Base-by-base conservation (phyloP, 2,888 invertebrate species). In the Stegophylla sp. region DNA sequence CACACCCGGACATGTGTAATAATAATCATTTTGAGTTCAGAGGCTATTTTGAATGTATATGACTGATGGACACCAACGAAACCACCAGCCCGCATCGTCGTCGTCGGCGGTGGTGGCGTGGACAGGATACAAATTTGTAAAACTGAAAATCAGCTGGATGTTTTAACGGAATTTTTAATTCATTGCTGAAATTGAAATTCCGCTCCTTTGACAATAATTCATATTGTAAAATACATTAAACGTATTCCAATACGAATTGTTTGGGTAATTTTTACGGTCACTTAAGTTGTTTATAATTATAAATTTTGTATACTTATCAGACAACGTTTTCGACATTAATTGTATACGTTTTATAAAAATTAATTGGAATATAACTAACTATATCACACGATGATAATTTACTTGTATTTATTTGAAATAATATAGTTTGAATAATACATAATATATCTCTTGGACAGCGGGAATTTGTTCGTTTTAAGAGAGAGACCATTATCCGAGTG, bases 391-490 rank as follows among this genome's bases (percentile, higher is more conserved):
- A 10, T 56, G 10, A 56, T 12, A 12, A 56, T 23, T 12, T 20
- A 56, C 23, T 7, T n/a, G 4, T 53, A 53, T 53, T n/a, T 53
- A 56, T 0, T 56, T 10, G 3, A 23, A 56, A 56, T 1, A 20
- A 23, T 7, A 56, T 7, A 56, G 12, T 20, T 56, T 23, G n/a
- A 23, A 56, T 12, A 12, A 3, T 23, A 23, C 10, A 56, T 56
- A 56, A 20, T 20, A 10, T 3, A 23, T 56, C 10, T n/a, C n/a
- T 59, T 17, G 13, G n/a, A 3, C 34, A 7, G 7, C 34, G 34
- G 20, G 43, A 61, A 73, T 73, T 73, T 28, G 53, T 53, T 34
- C 15, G 20, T 56, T 43, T n/a, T 59, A 26, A 73, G 12, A 59
- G 12, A 59, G n/a, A 45, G 23, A 73, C 45, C 59, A 28, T 45